These are phyloP conservation scores for Eledona agricola DNA, from an alignment of 2,888 invertebrate genomes.

Conservation along the genomic window DNA sequence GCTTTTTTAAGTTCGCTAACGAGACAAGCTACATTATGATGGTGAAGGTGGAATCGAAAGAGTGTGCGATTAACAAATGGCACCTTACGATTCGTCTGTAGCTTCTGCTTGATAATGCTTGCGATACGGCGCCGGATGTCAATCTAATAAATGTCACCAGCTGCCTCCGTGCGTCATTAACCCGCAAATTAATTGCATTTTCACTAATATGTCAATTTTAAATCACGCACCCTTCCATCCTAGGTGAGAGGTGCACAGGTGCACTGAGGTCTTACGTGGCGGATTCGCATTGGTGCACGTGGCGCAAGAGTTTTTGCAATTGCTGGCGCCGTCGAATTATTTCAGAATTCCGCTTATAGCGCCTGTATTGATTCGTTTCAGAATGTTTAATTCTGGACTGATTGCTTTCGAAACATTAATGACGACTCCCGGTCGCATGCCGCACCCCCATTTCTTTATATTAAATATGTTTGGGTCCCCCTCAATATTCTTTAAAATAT, in stretches of 20 bases:
- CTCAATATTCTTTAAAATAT: no score
- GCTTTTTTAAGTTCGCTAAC: slow-evolving; percentile 19
- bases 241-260: no score
- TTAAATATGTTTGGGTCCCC: no score
- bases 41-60: slow-evolving; percentile 37
- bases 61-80: slow-evolving; percentile 45
- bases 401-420: neutral
- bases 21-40: slow-evolving; percentile 32
- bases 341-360: no score
- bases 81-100: slow-evolving; percentile 33
- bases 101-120: slow-evolving; percentile 41
- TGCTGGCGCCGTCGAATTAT: no score
- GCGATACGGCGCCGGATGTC: slow-evolving; percentile 47
- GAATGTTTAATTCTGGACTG: neutral
- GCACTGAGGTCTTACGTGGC: no score
- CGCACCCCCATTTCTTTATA: no score
- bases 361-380: slow-evolving; percentile 6
- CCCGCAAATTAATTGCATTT: slow-evolving; percentile 50
- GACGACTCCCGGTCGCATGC: no score
- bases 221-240: slow-evolving; percentile 46
- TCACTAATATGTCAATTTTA: slow-evolving; percentile 47
- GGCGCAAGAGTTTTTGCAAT: no score
- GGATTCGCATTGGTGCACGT: no score
- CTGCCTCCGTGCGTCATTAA: slow-evolving; percentile 50
- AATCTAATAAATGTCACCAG: slow-evolving; percentile 51